These are phyloP conservation scores for Calephelis perditalis DNA, from an alignment of 2,888 invertebrate species.

Conservation along the genomic window DNA sequence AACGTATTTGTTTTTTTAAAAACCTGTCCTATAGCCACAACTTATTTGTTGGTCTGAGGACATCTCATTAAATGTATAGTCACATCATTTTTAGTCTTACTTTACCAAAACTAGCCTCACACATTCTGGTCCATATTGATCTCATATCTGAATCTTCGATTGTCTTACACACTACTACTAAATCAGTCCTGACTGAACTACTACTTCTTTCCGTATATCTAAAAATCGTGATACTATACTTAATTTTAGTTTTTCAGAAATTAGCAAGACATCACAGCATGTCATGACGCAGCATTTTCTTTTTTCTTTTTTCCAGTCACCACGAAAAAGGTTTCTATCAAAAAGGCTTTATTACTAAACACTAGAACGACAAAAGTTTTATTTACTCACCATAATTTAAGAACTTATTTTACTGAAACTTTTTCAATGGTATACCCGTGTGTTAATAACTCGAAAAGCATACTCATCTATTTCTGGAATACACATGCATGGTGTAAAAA, in stretches of 20 bases:
- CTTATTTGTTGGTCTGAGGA: too few species aligned
- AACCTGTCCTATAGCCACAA: too few species aligned
- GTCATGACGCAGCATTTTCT: constrained; percentile 23
- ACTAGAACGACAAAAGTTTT: not conserved
- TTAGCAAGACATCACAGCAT: not conserved
- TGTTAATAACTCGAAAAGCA: constrained; percentile 43
- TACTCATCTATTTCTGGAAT: constrained; percentile 62
- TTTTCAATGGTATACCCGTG: constrained; percentile 22
- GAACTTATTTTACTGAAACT: not conserved
- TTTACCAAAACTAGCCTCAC: constrained; percentile 33
- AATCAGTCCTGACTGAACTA: not conserved
- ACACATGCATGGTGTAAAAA: constrained; percentile 57
- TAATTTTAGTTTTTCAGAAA: too few species aligned
- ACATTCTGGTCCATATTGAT: constrained; percentile 55
- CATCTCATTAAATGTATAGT: not conserved
- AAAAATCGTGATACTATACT: too few species aligned
- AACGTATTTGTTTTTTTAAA: too few species aligned
- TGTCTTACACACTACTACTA: constrained; percentile 17
- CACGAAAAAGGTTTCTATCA: constrained; percentile 9
- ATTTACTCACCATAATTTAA: constrained; percentile 32
- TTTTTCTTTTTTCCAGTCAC: not conserved
- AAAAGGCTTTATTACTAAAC: constrained; percentile 26
- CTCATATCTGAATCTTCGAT: constrained; percentile 35
- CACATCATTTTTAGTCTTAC: constrained; percentile 16
- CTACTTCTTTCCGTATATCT: not conserved